phyloP scores from a whole-genome alignment of 2,797 vertebrate genomes.

The Basileuterus tristriatus region DNA sequence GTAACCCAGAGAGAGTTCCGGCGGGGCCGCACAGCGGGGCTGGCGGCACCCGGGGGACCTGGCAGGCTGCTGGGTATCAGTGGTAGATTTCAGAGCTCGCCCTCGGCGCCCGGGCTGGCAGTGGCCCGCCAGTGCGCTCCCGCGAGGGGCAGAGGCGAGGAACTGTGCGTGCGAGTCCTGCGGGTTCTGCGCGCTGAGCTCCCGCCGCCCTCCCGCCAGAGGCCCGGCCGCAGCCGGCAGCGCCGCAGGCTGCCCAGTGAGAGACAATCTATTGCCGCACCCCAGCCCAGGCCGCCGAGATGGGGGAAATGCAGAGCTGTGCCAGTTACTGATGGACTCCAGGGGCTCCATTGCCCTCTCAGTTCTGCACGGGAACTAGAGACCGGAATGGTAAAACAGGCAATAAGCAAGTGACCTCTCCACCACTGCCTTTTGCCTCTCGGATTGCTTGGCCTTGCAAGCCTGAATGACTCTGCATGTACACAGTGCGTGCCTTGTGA shows the following conservation, averaged over 20 bases:
- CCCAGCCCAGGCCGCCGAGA: neutral
- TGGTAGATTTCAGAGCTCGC: neutral
- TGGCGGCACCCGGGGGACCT: neutral
- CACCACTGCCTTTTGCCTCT: neutral
- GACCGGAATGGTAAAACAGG: neutral
- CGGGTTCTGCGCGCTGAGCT: neutral
- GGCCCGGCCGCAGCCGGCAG: neutral
- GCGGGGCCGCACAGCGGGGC: neutral
- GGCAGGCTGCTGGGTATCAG: neutral
- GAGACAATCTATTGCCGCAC: neutral
- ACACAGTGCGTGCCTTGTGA: neutral
- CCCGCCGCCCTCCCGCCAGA: neutral
- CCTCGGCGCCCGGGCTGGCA: neutral
- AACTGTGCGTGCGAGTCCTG: neutral
- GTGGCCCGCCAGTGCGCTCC: neutral
- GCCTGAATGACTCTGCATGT: neutral
- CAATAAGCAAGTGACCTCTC: neutral
- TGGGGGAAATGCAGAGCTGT: neutral
- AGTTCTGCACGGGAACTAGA: neutral
- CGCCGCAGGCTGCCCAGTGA: neutral
- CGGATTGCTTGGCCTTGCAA: neutral
- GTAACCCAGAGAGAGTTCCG: neutral
- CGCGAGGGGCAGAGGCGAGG: neutral
- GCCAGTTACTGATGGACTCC: neutral
- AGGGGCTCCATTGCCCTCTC: neutral